Evolutionary conservation across 2,797 vertebrate genomes (phyloP).

Genomic region (Fringilla coelebs): DNA sequence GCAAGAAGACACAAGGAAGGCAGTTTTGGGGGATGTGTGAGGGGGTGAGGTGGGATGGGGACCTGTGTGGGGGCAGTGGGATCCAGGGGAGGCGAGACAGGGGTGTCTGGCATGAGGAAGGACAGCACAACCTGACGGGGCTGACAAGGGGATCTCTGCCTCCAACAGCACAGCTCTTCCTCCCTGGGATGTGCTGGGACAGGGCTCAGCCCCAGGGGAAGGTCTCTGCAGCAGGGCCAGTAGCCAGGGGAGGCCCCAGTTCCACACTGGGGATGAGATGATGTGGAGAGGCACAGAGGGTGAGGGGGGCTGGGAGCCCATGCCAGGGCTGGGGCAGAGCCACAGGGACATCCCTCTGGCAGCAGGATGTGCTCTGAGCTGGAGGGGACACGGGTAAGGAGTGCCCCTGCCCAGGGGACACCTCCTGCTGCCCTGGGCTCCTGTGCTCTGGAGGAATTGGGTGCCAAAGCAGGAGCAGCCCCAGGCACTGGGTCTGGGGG

Average conservation of each 20-base stretch:
- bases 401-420: neutral
- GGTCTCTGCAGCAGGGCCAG: neutral
- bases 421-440: rapidly evolving
- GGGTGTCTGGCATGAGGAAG: neutral
- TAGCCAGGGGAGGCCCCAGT: neutral
- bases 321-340: neutral
- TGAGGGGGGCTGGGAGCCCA: neutral
- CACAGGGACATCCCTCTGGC: neutral
- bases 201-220: neutral
- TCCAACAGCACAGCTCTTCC: neutral
- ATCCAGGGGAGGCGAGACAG: rapidly evolving
- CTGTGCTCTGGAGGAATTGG: rapidly evolving
- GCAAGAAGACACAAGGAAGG: neutral
- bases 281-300: neutral
- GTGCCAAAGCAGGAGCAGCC: neutral
- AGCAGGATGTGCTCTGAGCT: neutral
- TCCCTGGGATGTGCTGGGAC: neutral
- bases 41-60: neutral
- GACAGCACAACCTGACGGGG: neutral
- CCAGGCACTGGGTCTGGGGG: neutral
- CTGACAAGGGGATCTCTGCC: neutral
- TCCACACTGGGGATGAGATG: neutral
- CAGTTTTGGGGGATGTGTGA: neutral
- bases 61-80: neutral
- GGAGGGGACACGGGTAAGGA: neutral